A percentile compares a stretch with the other conserved stretches of the same genome.
These are phyloP conservation scores for Synergus japonicus DNA, from an alignment of 2,888 invertebrate genomes.

Conservation along the genomic window DNA sequence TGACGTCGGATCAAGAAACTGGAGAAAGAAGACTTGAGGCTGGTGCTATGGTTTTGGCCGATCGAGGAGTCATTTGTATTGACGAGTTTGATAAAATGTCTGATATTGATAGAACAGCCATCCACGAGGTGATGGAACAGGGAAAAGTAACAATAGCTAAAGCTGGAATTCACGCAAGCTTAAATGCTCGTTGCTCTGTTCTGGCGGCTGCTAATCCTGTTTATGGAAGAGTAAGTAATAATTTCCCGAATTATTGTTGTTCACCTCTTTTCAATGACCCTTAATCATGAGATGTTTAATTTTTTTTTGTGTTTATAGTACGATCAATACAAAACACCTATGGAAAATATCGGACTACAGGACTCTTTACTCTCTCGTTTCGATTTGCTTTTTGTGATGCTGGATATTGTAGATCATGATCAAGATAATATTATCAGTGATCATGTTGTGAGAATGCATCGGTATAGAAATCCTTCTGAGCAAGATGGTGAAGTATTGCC, in stretches of 20 bases:
- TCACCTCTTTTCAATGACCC: not conserved
- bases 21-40: slow-evolving; percentile 94
- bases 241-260: not conserved
- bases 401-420: slow-evolving; percentile 95
- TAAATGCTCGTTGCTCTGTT: slow-evolving; percentile 98
- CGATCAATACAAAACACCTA: slow-evolving; percentile 99
- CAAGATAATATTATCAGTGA: slow-evolving; percentile 95
- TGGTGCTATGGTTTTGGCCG: slow-evolving; percentile 99
- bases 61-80: slow-evolving; percentile 97
- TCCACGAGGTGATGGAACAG: slow-evolving; percentile 99
- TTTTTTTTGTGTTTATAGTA: slow-evolving; percentile 82
- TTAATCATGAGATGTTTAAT: not conserved
- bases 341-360: slow-evolving; percentile 99
- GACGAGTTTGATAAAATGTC: slow-evolving; percentile 99
- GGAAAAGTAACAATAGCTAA: slow-evolving; percentile 98
- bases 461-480: slow-evolving; percentile 94
- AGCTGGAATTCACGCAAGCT: slow-evolving; percentile 98
- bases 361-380: slow-evolving; percentile 98
- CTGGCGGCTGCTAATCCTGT: slow-evolving; percentile 99
- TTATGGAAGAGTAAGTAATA: slow-evolving; percentile 88
- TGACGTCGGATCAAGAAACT: slow-evolving; percentile 96
- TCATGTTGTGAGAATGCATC: slow-evolving; percentile 98
- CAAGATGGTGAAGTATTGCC: slow-evolving; percentile 96
- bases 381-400: slow-evolving; percentile 97
- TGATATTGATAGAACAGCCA: slow-evolving; percentile 98